phyloP scores from a whole-genome alignment of 2,888 invertebrate species.

The Drosophila affinis region DNA sequence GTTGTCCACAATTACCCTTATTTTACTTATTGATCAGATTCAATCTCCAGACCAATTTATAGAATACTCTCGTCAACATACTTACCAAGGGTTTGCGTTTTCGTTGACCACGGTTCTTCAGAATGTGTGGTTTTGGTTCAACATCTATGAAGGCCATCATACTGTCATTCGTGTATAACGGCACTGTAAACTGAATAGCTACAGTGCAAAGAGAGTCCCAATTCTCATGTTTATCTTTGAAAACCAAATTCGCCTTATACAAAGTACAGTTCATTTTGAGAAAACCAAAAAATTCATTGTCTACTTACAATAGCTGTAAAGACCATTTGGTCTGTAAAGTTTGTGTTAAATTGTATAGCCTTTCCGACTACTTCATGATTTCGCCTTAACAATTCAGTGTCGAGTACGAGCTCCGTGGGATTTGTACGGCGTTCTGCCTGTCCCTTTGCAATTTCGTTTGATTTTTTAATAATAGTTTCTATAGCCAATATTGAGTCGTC shows the following conservation, averaged over 20 bases:
- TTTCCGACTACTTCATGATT: slow-evolving; percentile 80
- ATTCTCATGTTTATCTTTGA: slow-evolving; percentile 54
- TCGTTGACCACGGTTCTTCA: slow-evolving; percentile 81
- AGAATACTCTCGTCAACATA: background rate
- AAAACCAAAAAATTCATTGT: background rate
- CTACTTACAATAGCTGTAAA: slow-evolving; percentile 77
- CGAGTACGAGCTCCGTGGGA: slow-evolving; percentile 81
- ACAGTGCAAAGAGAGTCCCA: slow-evolving; percentile 73
- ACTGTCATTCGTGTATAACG: slow-evolving; percentile 66
- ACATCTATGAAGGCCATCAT: slow-evolving; percentile 81
- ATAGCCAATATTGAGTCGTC: slow-evolving; percentile 62
- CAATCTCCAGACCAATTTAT: background rate
- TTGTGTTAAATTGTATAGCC: slow-evolving; percentile 73
- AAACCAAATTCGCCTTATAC: slow-evolving; percentile 39
- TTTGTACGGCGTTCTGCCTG: slow-evolving; percentile 79
- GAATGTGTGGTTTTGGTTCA: slow-evolving; percentile 66
- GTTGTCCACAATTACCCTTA: too few relatives aligned
- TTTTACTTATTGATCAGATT: background rate
- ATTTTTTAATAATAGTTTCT: slow-evolving; percentile 67
- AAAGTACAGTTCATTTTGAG: background rate
- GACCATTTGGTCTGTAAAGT: slow-evolving; percentile 79
- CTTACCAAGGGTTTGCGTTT: slow-evolving; percentile 72
- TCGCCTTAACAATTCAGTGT: slow-evolving; percentile 82
- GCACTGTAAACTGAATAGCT: slow-evolving; percentile 52
- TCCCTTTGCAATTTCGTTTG: slow-evolving; percentile 71